Conservation (phyloP, 2,113 vertebrate species). For the Picathartes gymnocephalus region DNA sequence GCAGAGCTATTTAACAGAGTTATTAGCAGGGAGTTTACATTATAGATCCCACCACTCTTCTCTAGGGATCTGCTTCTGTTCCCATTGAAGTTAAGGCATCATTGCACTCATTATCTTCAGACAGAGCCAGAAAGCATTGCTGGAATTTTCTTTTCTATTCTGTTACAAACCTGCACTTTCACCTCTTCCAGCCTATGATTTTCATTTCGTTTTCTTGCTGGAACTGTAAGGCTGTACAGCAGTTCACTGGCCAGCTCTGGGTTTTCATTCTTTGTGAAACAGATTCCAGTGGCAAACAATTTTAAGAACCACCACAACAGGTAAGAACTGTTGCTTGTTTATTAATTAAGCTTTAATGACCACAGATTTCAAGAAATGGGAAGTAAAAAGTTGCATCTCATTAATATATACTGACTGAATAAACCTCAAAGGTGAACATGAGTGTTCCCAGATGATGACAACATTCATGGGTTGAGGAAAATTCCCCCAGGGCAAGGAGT, state of each 20-base stretch:
- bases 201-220: not conserved
- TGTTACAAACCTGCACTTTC: not conserved
- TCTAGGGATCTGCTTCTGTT: not conserved
- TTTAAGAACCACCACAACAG: not conserved
- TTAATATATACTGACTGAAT: not conserved
- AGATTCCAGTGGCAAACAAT: not conserved
- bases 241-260: not conserved
- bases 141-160: not conserved
- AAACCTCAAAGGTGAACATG: not conserved
- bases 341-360: not conserved
- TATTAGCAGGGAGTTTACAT: not conserved
- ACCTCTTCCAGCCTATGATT: not conserved
- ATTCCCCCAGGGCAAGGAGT: not conserved
- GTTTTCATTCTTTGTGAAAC: not conserved
- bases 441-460: not conserved
- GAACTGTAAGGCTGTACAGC: not conserved
- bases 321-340: not conserved
- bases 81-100: not conserved
- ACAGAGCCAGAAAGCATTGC: not conserved
- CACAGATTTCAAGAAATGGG: not conserved
- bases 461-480: not conserved
- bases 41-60: not conserved
- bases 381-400: not conserved
- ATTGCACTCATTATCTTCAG: not conserved
- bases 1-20: not conserved